Base-by-base conservation (phyloP, 2,113 vertebrate species). In the Pionites leucogaster region DNA sequence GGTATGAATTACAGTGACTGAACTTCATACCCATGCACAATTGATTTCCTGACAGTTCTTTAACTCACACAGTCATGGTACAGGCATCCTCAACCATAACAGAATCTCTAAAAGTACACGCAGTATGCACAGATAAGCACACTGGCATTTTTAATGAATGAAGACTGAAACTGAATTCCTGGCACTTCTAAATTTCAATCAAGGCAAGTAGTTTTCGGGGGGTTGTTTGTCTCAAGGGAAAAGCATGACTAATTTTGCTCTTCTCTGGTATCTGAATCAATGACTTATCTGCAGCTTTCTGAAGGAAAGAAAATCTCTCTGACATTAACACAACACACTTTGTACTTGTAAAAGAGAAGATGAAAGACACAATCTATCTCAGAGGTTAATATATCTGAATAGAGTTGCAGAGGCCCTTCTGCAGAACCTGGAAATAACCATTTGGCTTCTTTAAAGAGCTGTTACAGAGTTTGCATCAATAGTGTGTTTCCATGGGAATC, bases 181-280 rank as follows among this genome's bases (percentile, higher is more conserved):
- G 41, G 33, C 22, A 31, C 90, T 90, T 96, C 47, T 79, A 65
- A 87, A 76, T 35, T 50, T 52, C 78, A 79, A 55, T 92, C 60
- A 87, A 72, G 70, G 44, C 60, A 96, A 86, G 70, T 91, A 59
- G 24, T 17, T 62, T 65, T 86, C 62, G 86, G 57, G 12, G 33
- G 9, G 13, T 1, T 50, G 47, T 52, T 88, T 76, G 65, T 95
- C 74, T 93, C 31, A 71, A 57, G 68, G 57, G 44, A 50, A 77
- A 37, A 41, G 92, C 63, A 69, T 79, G 22, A 86, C 87, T 93
- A 70, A 93, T 88, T 92, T 97, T 92, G 20, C 69, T 68, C 13
- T 63, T 50, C 59, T 87, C 39, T 47, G 35, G 17, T 94, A 68
- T 50, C 91, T 85, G 91, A 92, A 97, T 93, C 90, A 93, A 95